Percentiles rank a stretch among this genome's conserved stretches.
These are phyloP conservation scores for Ichneumoninae sp. DNA, from an alignment of 2,888 invertebrate species.

Conservation along the genomic window DNA sequence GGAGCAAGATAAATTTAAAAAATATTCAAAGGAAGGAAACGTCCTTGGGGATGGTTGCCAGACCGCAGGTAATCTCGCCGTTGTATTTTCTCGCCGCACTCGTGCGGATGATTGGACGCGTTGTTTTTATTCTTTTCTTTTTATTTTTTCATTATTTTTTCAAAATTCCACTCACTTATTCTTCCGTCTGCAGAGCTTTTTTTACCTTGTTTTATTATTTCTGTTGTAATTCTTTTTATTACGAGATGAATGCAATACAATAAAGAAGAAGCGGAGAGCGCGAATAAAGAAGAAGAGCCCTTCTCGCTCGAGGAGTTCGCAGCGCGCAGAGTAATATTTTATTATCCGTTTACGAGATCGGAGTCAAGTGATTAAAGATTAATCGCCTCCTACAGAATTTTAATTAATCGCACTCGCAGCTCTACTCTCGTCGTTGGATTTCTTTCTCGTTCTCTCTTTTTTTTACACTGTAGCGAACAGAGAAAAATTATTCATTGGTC, in stretches of 20 bases:
- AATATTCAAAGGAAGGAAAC: slow-evolving; percentile 65
- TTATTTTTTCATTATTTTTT: neutral
- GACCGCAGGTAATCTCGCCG: slow-evolving; percentile 2
- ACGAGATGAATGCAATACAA: slow-evolving; percentile 7
- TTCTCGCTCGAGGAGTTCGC: neutral
- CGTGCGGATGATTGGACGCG: slow-evolving; percentile 31
- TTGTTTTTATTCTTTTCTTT: slow-evolving; percentile 6
- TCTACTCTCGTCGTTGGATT: neutral
- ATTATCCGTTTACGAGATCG: slow-evolving; percentile 29
- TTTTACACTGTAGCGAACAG: neutral
- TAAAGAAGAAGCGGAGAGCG: neutral
- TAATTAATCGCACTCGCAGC: slow-evolving; percentile 4
- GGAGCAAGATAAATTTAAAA: slow-evolving; percentile 66
- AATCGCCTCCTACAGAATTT: slow-evolving; percentile 19
- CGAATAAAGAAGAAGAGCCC: neutral
- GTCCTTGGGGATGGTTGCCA: neutral
- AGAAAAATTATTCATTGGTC: neutral
- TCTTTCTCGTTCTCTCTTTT: too few relatives aligned
- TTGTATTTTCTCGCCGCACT: slow-evolving; percentile 25
- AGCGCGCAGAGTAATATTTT: neutral
- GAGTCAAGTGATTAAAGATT: slow-evolving; percentile 28
- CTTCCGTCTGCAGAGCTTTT: neutral
- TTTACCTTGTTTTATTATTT: neutral
- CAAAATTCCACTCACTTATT: too few relatives aligned
- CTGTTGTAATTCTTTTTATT: slow-evolving; percentile 19